A percentile compares a stretch with the other conserved stretches of the same genome.
These are phyloP conservation scores for Andrena bucephala DNA, from an alignment of 2,888 invertebrate genomes.

Conservation along the genomic window DNA sequence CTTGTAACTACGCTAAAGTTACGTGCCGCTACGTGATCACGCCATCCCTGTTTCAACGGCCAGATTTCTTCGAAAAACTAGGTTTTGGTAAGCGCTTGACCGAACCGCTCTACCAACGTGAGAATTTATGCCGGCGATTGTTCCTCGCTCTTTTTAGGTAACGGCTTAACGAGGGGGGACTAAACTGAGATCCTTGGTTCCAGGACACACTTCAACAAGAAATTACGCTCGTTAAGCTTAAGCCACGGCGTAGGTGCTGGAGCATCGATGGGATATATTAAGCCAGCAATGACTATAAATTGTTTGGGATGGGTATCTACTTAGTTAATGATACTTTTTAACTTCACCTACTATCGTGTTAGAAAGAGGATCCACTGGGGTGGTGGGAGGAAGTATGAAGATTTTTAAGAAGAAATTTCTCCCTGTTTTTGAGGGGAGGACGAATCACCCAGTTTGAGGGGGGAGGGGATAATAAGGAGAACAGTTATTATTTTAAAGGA, in stretches of 20 bases:
- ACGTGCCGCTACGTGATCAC: slow-evolving; percentile 13
- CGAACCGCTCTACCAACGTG: neutral
- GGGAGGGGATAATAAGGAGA: too few relatives aligned
- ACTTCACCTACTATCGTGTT: too few relatives aligned
- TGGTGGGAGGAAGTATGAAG: too few relatives aligned
- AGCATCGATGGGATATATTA: neutral
- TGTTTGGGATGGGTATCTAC: neutral
- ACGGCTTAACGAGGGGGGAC: neutral
- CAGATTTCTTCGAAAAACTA: slow-evolving; percentile 24
- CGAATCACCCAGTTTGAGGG: too few relatives aligned
- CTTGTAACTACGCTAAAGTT: slow-evolving; percentile 33
- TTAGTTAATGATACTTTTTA: too few relatives aligned
- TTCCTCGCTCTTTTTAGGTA: neutral
- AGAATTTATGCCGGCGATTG: neutral
- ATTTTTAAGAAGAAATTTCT: too few relatives aligned
- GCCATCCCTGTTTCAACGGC: neutral
- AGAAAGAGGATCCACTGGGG: too few relatives aligned
- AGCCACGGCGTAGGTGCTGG: neutral
- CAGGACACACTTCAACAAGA: neutral
- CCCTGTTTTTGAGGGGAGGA: too few relatives aligned
- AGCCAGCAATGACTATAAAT: neutral
- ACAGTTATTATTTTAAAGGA: too few relatives aligned
- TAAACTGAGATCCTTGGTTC: slow-evolving; percentile 8
- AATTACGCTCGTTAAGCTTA: slow-evolving; percentile 11
- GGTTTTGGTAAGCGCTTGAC: neutral